A percentile compares a stretch with the other conserved stretches of the same genome.
These are phyloP conservation scores for Sphenopsis melanotis DNA, from an alignment of 2,797 vertebrate genomes.

Conservation along the genomic window DNA sequence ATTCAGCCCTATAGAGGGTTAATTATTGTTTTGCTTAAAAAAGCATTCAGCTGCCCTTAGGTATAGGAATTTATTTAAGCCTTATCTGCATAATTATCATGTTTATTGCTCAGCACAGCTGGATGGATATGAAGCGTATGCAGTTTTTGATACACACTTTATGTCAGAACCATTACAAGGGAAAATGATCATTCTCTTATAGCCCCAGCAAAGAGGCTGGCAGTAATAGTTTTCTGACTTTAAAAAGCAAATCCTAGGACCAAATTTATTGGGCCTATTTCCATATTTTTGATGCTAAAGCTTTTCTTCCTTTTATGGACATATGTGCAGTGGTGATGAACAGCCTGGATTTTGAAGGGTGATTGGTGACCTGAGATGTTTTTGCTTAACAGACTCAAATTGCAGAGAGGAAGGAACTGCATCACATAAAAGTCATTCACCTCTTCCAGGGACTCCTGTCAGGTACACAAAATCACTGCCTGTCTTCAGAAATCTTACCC, in stretches of 20 bases:
- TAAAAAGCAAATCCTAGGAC: conserved; percentile 24
- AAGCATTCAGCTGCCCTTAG: conserved; percentile 38
- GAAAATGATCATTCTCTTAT: conserved; percentile 48
- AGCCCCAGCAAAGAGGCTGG: conserved; percentile 28
- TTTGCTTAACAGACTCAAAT: not conserved
- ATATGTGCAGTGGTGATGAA: not conserved
- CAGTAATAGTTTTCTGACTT: conserved; percentile 13
- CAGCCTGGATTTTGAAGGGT: conserved; percentile 11
- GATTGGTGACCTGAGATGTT: not conserved
- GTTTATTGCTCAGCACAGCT: conserved; percentile 58
- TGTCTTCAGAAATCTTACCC: not conserved
- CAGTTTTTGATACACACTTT: conserved; percentile 56
- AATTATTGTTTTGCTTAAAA: conserved; percentile 59
- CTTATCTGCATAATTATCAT: conserved; percentile 65
- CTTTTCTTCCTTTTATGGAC: not conserved
- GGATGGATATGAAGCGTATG: conserved; percentile 56
- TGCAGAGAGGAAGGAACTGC: not conserved
- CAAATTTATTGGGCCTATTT: conserved; percentile 4
- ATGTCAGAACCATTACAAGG: conserved; percentile 48
- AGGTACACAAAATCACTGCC: not conserved
- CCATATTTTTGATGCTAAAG: not conserved
- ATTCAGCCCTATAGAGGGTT: conserved; percentile 41
- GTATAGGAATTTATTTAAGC: conserved; percentile 62
- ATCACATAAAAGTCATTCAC: not conserved
- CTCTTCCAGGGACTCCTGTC: not conserved